Evolutionary conservation across 2,113 vertebrate species (phyloP).

Genomic region (Pheucticus melanocephalus): DNA sequence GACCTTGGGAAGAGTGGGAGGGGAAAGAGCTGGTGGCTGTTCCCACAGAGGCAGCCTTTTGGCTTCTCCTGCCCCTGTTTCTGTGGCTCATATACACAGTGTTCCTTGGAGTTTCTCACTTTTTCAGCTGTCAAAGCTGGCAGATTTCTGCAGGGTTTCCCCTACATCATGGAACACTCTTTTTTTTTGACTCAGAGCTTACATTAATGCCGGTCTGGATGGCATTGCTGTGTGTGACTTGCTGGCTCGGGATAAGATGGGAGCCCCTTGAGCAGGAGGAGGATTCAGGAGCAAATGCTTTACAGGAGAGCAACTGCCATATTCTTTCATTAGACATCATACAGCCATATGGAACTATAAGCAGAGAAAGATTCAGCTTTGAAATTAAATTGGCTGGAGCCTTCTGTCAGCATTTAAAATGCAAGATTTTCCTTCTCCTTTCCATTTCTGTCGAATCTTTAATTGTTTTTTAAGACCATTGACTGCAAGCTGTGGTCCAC

Average conservation of each 20-base stretch:
- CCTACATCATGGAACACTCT: fast-evolving
- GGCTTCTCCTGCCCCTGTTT: background rate
- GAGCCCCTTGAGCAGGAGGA: background rate
- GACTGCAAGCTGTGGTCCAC: background rate
- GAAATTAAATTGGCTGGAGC: background rate
- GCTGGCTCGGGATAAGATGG: background rate
- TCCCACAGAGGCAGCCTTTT: background rate
- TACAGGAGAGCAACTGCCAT: background rate
- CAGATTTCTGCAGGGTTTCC: background rate
- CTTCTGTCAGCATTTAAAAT: background rate
- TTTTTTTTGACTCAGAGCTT: background rate
- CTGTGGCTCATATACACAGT: background rate
- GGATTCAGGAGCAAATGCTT: background rate
- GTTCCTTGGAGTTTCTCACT: background rate
- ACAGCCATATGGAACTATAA: background rate
- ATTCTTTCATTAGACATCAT: background rate
- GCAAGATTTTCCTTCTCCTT: background rate
- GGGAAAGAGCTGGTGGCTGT: background rate
- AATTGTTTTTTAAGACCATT: background rate
- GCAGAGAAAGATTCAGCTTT: background rate
- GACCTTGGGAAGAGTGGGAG: background rate
- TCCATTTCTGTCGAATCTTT: background rate
- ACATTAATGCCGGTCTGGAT: background rate
- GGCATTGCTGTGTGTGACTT: background rate
- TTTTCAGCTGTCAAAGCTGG: background rate